Evolutionary conservation across 2,888 invertebrate genomes (phyloP), one percentile per base, ranked within the genome.

Genomic region (Tetramorium bicarinatum): DNA sequence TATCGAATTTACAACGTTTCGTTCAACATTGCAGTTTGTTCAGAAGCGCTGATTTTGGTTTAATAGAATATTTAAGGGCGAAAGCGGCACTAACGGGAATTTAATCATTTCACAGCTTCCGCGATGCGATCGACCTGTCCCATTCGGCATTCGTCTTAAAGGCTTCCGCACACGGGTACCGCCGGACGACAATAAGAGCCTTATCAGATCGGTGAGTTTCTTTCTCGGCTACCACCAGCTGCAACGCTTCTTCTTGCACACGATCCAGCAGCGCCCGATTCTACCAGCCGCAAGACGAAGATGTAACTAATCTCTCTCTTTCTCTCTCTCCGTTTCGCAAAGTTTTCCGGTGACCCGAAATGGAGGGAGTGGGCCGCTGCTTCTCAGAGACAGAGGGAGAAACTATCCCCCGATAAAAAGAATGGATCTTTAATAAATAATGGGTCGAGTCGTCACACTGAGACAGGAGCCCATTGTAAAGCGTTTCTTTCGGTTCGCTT

Each of bases 401-500:
- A 88, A 86, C 89, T 89, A 87, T 87, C 72, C 83, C 21, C 64
- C 89, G 89, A 90, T 90, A 90, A 90, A 90, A 90, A 89, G 87
- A 89, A 85, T 86, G 89, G 88, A 84, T 89, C 88, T 89, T 90
- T 90, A 90, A 90, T 90, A 90, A 90, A 90, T 90, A 90, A 90
- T 88, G 86, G 88, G 47, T 34, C 85, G 85, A 88, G 83, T 87
- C 86, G 83, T 72, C 86, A 66, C 49, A 25, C 56, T 71, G 82
- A 87, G 89, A 83, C 79, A 87, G 86, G 54, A 81, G 66, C 54
- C 89, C 82, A 89, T 89, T 89, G 89, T 89, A 83, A 86, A 83
- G 75, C 82, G 81, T 87, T 88, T 87, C 90, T 87, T 87, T 83
- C 74, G 84, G 47, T 79, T 80, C 82, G 84, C 71, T 59, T 81